Evolutionary conservation across 2,113 vertebrate genomes (phyloP), one percentile per base, ranked within the genome.

Genomic region (Camarhynchus parvulus): DNA sequence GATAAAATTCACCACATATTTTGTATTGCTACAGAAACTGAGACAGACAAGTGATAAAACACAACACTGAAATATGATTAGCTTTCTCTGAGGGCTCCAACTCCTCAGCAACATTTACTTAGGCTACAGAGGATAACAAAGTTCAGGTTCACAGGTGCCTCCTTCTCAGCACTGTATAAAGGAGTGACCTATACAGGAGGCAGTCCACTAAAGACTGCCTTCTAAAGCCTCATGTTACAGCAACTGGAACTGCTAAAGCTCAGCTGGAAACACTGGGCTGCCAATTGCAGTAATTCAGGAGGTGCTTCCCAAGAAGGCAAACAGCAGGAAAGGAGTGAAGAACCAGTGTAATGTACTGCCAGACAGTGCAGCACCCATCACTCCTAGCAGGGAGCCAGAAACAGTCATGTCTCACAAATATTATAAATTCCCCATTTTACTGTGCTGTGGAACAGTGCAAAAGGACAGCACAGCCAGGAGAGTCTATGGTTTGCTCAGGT

Each of bases 31-130:
- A 87, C 73, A 92, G 24, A 89, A 95, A 91, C 7, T 30, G 62
- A 91, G 50, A 89, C 22, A 70, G 77, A 63, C 33, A 75, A 92
- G 50, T n/a, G 44, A 31, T 77, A 83, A 92, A 90, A 70, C 42
- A 73, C 23, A 84, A 49, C 28, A 62, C 30, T 37, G 44, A 77
- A 69, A 72, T 33, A 55, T 5, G 8, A 72, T 37, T 12, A 44
- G 47, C 27, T 56, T 79, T 30, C 33, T 81, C 39, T 19, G 35
- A 46, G 61, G 33, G 59, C 15, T 55, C 20, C 0, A 3, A 33
- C 37, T 83, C 37, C 64, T 50, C 37, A 69, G 61, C 28, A 81
- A 77, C 28, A 55, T 30, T 27, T 77, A 22, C 17, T 69, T 49
- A 61, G 1, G 20, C 15, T 42, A 27, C 20, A 24, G 59, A 24